Conservation (phyloP, 2,888 invertebrate species). For the Acronicta aceris region DNA sequence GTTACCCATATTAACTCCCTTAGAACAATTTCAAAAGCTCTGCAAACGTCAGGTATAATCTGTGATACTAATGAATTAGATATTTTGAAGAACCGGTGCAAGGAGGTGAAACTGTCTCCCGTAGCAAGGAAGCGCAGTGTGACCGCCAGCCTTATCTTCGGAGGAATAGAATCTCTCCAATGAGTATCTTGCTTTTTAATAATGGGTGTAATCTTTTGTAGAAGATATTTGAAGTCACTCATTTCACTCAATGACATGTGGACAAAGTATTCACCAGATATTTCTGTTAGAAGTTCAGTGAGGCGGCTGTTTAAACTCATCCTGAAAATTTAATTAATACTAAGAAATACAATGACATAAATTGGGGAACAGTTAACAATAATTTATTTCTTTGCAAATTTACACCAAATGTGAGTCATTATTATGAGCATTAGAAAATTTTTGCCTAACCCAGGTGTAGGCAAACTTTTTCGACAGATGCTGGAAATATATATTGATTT, state of each 20-base stretch:
- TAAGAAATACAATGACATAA: too few species aligned
- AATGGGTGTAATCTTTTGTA: conserved; percentile 35
- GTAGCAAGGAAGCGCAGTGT: conserved; percentile 33
- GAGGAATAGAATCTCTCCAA: conserved; percentile 31
- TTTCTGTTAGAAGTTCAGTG: conserved; percentile 11
- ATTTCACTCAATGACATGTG: conserved; percentile 41
- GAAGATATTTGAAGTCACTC: conserved; percentile 33
- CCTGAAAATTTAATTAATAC: conserved; percentile 16
- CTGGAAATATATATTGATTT: too few species aligned
- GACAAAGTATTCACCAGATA: conserved; percentile 26
- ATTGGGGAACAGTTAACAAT: too few species aligned
- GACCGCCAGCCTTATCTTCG: conserved; percentile 31
- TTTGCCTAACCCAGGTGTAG: too few species aligned
- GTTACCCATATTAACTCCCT: conserved; percentile 29
- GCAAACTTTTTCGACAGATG: too few species aligned
- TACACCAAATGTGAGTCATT: too few species aligned
- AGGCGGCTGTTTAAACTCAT: conserved; percentile 19
- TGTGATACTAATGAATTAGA: conserved; percentile 21
- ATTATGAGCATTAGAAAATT: too few species aligned
- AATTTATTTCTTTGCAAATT: too few species aligned
- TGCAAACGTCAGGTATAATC: conserved; percentile 38
- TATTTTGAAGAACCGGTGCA: conserved; percentile 36
- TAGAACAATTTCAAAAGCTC: conserved; percentile 16
- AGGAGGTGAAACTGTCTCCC: conserved; percentile 20
- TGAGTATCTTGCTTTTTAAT: conserved; percentile 33